Conservation (phyloP, 2,797 vertebrate species). For the Heliangelus exortis region DNA sequence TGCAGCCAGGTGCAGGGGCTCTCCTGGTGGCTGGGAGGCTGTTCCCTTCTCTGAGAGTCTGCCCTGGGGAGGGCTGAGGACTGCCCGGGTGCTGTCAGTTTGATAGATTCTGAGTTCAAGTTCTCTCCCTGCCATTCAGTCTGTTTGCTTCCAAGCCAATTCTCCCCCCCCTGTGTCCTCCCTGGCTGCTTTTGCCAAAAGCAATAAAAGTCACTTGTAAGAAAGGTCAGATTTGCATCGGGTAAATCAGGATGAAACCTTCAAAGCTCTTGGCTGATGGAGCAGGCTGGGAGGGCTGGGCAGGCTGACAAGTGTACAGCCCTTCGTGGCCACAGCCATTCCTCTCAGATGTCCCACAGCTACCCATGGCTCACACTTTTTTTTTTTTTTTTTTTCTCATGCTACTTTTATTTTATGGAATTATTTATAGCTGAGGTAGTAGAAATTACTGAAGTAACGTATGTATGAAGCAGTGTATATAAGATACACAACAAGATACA, state of each 20-base stretch:
- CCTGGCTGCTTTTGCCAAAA: slow-evolving; percentile 72
- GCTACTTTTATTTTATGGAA: neutral
- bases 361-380: neutral
- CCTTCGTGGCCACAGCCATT: neutral
- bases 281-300: slow-evolving; percentile 4
- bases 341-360: neutral
- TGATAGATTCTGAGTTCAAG: slow-evolving; percentile 68
- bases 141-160: slow-evolving; percentile 53
- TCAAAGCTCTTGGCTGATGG: slow-evolving; percentile 43
- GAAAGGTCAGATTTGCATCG: slow-evolving; percentile 72
- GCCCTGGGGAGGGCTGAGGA: slow-evolving; percentile 24
- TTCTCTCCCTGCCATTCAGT: slow-evolving; percentile 29
- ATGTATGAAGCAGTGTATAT: neutral
- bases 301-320: neutral
- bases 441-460: neutral
- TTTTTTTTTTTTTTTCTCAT: neutral
- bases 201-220: slow-evolving; percentile 68
- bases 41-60: slow-evolving; percentile 57
- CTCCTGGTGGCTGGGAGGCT: slow-evolving; percentile 23
- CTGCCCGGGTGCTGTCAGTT: slow-evolving; percentile 64
- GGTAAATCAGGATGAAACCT: slow-evolving; percentile 58
- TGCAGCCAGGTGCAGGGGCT: slow-evolving; percentile 80
- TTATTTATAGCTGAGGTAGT: neutral
- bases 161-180: slow-evolving; percentile 32
- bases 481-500: no score